phyloP scores from a whole-genome alignment of 64 coral and sea anemone species.

The Exaiptasia diaphana region DNA sequence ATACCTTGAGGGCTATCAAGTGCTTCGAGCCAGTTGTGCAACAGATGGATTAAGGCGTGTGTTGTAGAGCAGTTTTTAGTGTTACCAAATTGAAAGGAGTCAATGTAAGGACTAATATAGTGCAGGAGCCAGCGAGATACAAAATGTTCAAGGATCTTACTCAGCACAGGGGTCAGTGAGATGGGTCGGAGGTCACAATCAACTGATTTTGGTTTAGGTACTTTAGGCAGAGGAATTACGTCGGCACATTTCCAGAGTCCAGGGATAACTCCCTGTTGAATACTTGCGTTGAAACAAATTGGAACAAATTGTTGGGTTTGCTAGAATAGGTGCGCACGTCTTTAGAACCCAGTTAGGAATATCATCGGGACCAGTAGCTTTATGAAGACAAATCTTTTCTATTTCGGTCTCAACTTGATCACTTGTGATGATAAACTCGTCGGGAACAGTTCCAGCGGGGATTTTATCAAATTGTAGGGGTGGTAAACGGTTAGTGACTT shows the following conservation, averaged over 20 bases:
- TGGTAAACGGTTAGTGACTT: background rate
- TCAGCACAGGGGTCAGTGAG: background rate
- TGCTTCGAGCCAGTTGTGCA: constrained; percentile 5
- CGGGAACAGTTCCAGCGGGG: no score
- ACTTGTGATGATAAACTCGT: no score
- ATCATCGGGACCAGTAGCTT: no score
- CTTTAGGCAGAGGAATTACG: constrained; percentile 12
- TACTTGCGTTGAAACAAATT: constrained; percentile 7
- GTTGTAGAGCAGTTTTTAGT: background rate
- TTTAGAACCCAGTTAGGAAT: no score
- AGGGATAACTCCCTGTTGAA: background rate
- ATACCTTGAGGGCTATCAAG: background rate
- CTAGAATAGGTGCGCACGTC: no score
- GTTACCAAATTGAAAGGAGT: background rate
- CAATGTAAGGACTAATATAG: background rate
- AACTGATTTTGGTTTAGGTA: background rate
- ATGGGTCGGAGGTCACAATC: background rate
- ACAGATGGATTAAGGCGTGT: background rate
- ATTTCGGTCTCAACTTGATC: no score
- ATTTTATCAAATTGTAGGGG: no score
- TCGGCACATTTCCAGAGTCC: constrained; percentile 7
- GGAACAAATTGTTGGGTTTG: no score
- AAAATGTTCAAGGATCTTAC: constrained; percentile 17
- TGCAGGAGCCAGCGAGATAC: background rate
- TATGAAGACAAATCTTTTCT: no score